phyloP scores from a whole-genome alignment of 2,797 vertebrate genomes.

The Pangasius macronema region DNA sequence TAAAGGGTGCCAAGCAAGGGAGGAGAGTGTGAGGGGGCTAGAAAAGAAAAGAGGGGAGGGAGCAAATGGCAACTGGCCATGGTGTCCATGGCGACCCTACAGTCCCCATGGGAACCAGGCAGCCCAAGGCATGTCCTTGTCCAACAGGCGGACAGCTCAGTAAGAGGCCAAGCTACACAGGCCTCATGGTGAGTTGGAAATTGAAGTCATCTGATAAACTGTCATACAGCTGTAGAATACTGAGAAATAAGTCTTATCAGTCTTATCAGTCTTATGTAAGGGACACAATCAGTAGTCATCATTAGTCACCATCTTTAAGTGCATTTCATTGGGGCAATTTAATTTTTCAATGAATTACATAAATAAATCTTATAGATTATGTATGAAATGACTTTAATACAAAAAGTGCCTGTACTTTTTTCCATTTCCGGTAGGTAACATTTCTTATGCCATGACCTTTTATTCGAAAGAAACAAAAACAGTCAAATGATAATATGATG shows the following conservation, averaged over 20 bases:
- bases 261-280: too few species aligned
- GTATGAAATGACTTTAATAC: not conserved
- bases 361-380: not conserved
- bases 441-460: not conserved
- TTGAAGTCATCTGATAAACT: constrained; percentile 4
- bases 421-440: not conserved
- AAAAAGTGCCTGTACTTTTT: not conserved
- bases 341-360: not conserved
- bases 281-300: not conserved
- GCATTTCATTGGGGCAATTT: too few species aligned
- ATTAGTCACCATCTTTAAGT: not conserved
- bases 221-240: not conserved
- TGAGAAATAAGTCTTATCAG: not conserved
- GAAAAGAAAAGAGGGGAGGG: constrained; percentile 5
- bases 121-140: constrained; percentile 42
- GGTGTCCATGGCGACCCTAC: constrained; percentile 59
- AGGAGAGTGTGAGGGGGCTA: not conserved
- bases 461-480: not conserved
- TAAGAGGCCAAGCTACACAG: constrained; percentile 24
- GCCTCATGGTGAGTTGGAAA: constrained; percentile 29
- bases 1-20: constrained; percentile 36
- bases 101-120: constrained; percentile 59
- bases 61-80: constrained; percentile 45
- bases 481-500: not conserved
- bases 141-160: constrained; percentile 33